Evolutionary conservation across 2,888 invertebrate species (phyloP), one percentile per base, ranked within the genome.

Genomic region (Tricholauxania praeusta): DNA sequence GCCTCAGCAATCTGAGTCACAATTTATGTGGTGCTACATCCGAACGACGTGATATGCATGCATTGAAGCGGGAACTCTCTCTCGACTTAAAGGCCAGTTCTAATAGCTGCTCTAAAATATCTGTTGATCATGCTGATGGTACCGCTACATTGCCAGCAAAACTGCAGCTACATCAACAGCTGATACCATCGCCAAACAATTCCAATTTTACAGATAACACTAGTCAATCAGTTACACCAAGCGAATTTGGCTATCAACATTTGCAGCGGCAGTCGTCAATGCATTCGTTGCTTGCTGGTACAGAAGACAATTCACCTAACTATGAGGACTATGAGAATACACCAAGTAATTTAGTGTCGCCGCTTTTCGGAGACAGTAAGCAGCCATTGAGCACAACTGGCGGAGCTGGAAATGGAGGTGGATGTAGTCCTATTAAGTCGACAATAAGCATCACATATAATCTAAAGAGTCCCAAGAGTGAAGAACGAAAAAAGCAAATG

Each of bases 361-460:
- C 83, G 6, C 64, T 81, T 53, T 78, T 79, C 68, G 72, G 70
- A 10, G 74, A 74, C 66, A 73, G 71, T 12, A 63, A 78, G 47
- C 77, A 80, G 14, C 80, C 79, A 66, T 76, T 78, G 15, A 63
- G 65, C 69, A 10, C 64, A 39, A 74, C 86, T 86, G 7, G 52
- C 47, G 17, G 28, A 12, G 49, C 48, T 15, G 39, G 39, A 39
- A 39, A 39, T 10, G 39, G 39, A 10, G 39, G 39, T 39, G 62
- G 22, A 28, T 76, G 89, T 80, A 91, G 91, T 80, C 92, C 92
- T 0, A 84, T 93, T 1, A 90, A 92, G 81, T 92, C 93, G 3
- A 93, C 93, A 0, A 93, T 93, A 32, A 93, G 91, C 85, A 93
- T 93, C 12, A 93, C 91, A 2, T 93, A 93, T 82, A 88, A 85